These are phyloP conservation scores for Gopherus flavomarginatus DNA, from an alignment of 2,113 vertebrate species.

Conservation along the genomic window DNA sequence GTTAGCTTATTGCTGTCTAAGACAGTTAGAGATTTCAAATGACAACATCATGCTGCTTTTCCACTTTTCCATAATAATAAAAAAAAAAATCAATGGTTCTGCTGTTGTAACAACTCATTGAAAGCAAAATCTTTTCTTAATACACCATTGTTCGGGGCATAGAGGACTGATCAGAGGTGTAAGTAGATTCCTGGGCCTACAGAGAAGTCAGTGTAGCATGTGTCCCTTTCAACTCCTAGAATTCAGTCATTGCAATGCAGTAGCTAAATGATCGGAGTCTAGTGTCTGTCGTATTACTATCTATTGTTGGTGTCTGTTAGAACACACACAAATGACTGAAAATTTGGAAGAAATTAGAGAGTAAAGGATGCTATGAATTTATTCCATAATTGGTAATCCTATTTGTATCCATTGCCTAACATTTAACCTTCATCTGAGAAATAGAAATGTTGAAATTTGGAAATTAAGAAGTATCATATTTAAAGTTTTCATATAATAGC, in stretches of 20 bases:
- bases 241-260: not conserved
- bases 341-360: not conserved
- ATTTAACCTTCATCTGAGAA: not conserved
- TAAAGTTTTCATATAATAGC: not conserved
- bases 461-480: not conserved
- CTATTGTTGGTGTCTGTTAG: not conserved
- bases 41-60: not conserved
- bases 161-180: not conserved
- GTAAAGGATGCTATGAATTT: accelerated
- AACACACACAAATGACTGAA: not conserved
- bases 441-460: accelerated
- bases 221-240: not conserved
- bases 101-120: not conserved
- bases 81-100: not conserved
- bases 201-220: not conserved
- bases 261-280: not conserved
- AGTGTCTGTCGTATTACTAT: not conserved
- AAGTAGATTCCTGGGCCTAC: accelerated
- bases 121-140: not conserved
- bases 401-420: not conserved
- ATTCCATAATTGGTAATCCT: accelerated
- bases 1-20: not conserved
- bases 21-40: not conserved
- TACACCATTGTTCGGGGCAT: not conserved
- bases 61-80: not conserved